Base-by-base conservation (phyloP, 2,888 invertebrate species). In the Epsilonema sp. region DNA sequence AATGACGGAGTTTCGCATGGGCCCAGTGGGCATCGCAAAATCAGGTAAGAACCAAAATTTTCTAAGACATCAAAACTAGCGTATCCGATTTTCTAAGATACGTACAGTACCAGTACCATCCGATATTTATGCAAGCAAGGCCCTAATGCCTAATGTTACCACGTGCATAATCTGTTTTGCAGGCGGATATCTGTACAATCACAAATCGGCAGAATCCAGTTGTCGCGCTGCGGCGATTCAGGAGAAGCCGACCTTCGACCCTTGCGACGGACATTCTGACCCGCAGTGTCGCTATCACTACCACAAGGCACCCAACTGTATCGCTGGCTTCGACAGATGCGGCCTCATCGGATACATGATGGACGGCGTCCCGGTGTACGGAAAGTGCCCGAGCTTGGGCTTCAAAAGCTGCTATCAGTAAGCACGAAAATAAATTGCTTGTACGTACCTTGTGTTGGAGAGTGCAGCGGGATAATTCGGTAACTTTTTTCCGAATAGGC, bases 351-450 rank as follows among this genome's bases (percentile, higher is more conserved):
- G 47, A 3, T 47, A 22, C 25, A 47, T 31, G 20, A 19, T n/a
- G 16, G 47, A 47, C 20, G 47, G 47, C 3, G n/a, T 47, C 13
- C 45, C 47, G 3, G 26, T 47, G 13, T 47, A 47, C 36, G 47
- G 47, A 5, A 26, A 46, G 8, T 47, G 47, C 25, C 16, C 31
- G 8, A 19, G 38, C 11, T 3, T 45, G 4, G 23, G 23, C 3
- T 42, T 42, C 22, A 45, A 45, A 22, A 45, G 45, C 24, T 45
- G 45, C 41, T 45, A 45, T 38, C 43, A 37, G 44, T 44, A 44
- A 23, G 11, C 11, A n/a, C n/a, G n/a, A n/a, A n/a, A n/a, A n/a
- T n/a, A n/a, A n/a, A n/a, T n/a, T n/a, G n/a, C n/a, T n/a, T n/a
- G n/a, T n/a, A n/a, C n/a, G n/a, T n/a, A n/a, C n/a, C n/a, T n/a